Evolutionary conservation across 23 tunicate species (phyloP), one percentile per base, ranked within the genome.

Genomic region (Ascidia mentula): DNA sequence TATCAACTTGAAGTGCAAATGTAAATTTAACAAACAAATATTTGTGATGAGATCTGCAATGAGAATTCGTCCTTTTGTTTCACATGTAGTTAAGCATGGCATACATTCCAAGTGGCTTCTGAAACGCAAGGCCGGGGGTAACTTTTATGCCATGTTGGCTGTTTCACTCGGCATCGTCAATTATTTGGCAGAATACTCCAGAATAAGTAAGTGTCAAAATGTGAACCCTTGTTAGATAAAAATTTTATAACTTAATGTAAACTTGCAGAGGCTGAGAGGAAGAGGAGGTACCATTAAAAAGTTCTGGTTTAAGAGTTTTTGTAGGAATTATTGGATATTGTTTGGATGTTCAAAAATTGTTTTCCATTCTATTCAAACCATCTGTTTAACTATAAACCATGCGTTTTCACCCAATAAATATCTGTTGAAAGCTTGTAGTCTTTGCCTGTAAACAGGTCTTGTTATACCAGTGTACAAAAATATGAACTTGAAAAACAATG

Each of bases 121-220:
- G 28, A 72, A 80, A 0, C 80, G 86, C 20, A 45, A 59, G 18
- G 79, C 86, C 5, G 82, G 82, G 9, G 96, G 86, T n/a, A 73
- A 86, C 72, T 79, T 75, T 6, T 28, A 73, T 36, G 82, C 86
- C 32, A 59, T 73, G 31, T 45, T 42, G 13, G 86, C 72, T 5
- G 40, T 69, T 12, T 82, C 69, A 69, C 13, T 32, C 17, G 59
- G 72, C 31, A 82, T 81, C 26, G 77, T 38, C 3, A 73, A 31
- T 37, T 87, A 87, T 38, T 31, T 42, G 0, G 9, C 38, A 7
- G 82, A 76, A 45, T 82, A 81, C 46, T 36, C 33, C 5, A 22
- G 72, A 32, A 79, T 80, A 42, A 80, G 84, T 81, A 81, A 81
- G 85, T 81, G 0, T 35, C 31, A 59, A 7, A 7, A 33, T 31